These are phyloP conservation scores for Timema cristinae DNA, from an alignment of 2,888 invertebrate species.

Conservation along the genomic window DNA sequence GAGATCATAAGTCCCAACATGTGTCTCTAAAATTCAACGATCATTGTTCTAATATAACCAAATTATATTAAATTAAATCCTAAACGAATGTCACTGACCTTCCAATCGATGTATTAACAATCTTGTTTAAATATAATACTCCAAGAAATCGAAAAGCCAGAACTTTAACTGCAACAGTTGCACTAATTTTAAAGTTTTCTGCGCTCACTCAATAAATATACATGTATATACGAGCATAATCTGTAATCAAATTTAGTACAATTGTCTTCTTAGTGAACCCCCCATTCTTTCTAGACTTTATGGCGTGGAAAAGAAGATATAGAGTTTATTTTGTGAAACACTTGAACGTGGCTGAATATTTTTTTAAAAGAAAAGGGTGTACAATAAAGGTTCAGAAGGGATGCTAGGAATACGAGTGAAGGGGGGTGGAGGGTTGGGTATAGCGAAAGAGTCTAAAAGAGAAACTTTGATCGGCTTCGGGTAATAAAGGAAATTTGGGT, in stretches of 20 bases:
- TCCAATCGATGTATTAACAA: no score
- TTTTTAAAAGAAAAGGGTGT: conserved; percentile 35
- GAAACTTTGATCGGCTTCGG: conserved; percentile 39
- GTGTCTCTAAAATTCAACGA: no score
- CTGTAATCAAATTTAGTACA: conserved; percentile 41
- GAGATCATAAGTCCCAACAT: no score
- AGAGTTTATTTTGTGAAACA: conserved; percentile 41
- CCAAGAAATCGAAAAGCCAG: no score
- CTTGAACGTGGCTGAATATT: conserved; percentile 37
- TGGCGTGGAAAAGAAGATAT: conserved; percentile 41
- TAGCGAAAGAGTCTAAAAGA: conserved; percentile 26
- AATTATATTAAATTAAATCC: no score
- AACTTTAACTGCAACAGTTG: conserved; percentile 35
- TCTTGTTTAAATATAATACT: no score
- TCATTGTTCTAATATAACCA: no score
- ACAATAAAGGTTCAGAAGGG: conserved; percentile 22
- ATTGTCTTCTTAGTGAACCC: conserved; percentile 37
- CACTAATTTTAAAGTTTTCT: conserved; percentile 37
- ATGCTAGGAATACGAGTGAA: conserved; percentile 3
- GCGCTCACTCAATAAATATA: conserved; percentile 36
- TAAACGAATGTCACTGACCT: no score
- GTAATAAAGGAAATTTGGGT: conserved; percentile 39
- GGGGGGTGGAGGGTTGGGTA: conserved; percentile 13
- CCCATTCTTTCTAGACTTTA: conserved; percentile 39
- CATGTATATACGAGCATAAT: conserved; percentile 38